Evolutionary conservation across 2,888 invertebrate genomes (phyloP).

Genomic region (Eubasilissa splendida): DNA sequence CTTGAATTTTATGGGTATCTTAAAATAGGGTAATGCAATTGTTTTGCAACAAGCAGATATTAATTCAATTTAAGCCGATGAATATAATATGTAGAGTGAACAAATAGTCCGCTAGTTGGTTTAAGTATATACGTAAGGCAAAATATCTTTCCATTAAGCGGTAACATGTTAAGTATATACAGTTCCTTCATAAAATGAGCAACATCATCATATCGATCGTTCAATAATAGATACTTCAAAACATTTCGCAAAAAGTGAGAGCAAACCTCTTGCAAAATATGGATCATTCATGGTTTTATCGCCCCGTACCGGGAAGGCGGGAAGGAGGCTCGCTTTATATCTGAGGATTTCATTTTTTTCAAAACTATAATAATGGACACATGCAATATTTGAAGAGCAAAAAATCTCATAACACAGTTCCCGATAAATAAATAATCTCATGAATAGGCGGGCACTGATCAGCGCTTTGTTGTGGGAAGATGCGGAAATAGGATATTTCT

Average conservation of each 20-base stretch:
- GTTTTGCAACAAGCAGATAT: too few species aligned
- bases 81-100: too few species aligned
- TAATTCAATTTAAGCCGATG: too few species aligned
- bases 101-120: too few species aligned
- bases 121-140: too few species aligned
- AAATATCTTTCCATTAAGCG: too few species aligned
- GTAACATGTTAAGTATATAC: too few species aligned
- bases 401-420: constrained; percentile 42
- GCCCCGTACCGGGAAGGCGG: constrained; percentile 15
- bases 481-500: constrained; percentile 76
- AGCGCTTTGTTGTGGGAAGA: constrained; percentile 72
- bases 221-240: background rate
- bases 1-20: too few species aligned
- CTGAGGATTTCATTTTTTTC: constrained; percentile 7
- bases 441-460: constrained; percentile 70
- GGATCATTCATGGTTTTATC: constrained; percentile 31
- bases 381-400: constrained; percentile 47
- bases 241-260: constrained; percentile 21
- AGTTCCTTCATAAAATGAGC: too few species aligned
- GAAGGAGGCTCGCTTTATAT: constrained; percentile 13
- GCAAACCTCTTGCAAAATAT: constrained; percentile 19
- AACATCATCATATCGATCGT: too few species aligned
- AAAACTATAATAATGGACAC: constrained; percentile 21
- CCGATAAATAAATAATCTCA: constrained; percentile 52
- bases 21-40: too few species aligned